Evolutionary conservation across 2,888 invertebrate species (phyloP).

Genomic region (Pollenia griseotomentosa): DNA sequence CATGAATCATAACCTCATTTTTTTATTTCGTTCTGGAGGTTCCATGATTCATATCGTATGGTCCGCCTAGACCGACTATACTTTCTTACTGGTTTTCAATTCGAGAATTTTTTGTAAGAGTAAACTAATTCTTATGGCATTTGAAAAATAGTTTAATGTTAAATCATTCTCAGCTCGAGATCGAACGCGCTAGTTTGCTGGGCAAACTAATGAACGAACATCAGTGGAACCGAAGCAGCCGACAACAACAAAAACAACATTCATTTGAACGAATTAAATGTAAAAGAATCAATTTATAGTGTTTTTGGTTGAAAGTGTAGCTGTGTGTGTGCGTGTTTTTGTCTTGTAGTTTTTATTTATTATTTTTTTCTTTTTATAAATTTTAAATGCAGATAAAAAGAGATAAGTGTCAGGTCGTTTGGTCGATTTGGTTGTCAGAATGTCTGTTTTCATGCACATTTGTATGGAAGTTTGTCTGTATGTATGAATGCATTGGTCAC

Average conservation of each 20-base stretch:
- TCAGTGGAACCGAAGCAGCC: slow-evolving; percentile 52
- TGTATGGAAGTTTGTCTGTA: background rate
- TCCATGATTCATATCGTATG: too few relatives aligned
- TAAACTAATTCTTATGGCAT: too few relatives aligned
- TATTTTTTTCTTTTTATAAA: slow-evolving; percentile 58
- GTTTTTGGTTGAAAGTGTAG: slow-evolving; percentile 39
- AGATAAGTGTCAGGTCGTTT: slow-evolving; percentile 76
- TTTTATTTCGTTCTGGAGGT: too few relatives aligned
- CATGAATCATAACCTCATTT: too few relatives aligned
- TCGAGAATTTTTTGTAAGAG: too few relatives aligned
- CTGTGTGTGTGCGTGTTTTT: slow-evolving; percentile 13
- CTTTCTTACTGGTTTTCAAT: too few relatives aligned
- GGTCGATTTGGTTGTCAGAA: slow-evolving; percentile 73
- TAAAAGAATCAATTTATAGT: slow-evolving; percentile 75
- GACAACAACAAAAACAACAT: slow-evolving; percentile 29
- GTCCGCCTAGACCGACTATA: too few relatives aligned
- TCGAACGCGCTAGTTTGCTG: too few relatives aligned
- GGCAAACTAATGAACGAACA: slow-evolving; percentile 44
- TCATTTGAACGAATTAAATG: slow-evolving; percentile 72
- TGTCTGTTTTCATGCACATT: slow-evolving; percentile 57
- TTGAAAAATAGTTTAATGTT: too few relatives aligned
- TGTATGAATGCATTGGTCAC: background rate
- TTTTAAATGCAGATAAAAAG: slow-evolving; percentile 76
- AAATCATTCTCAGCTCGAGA: too few relatives aligned
- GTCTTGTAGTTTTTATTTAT: slow-evolving; percentile 46